These are phyloP conservation scores for Petrocephalus microphthalmus DNA, from an alignment of 2,113 vertebrate species.

Conservation along the genomic window DNA sequence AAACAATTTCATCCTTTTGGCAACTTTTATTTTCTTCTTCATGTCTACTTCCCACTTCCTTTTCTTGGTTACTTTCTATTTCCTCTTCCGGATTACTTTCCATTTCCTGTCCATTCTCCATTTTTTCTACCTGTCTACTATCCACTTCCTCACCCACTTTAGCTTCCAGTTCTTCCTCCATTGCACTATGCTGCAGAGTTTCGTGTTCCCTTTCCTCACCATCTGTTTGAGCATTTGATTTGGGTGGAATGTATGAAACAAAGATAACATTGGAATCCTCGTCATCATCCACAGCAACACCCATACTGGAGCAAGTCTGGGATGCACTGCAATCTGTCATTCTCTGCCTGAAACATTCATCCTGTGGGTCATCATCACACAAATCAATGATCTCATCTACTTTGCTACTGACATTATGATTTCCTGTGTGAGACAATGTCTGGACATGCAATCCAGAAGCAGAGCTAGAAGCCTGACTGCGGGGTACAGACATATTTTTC, in stretches of 20 bases:
- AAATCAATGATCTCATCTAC: constrained; percentile 55
- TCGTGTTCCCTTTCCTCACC: not conserved
- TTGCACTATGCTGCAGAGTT: not conserved
- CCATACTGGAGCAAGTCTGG: not conserved
- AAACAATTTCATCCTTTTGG: constrained; percentile 3
- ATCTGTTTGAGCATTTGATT: constrained; percentile 15
- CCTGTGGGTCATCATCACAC: constrained; percentile 46
- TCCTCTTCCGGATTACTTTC: not conserved
- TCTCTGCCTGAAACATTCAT: constrained; percentile 12
- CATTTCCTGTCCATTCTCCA: not conserved
- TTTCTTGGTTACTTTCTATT: not conserved
- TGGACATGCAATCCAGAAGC: not conserved
- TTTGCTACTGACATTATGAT: not conserved
- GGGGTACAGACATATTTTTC: constrained; percentile 1
- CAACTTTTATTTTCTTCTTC: not conserved
- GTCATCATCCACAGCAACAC: constrained; percentile 37
- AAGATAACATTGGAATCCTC: constrained; percentile 62
- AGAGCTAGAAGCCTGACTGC: not conserved
- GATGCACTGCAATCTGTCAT: not conserved
- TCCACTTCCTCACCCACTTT: not conserved
- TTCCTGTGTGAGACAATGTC: not conserved
- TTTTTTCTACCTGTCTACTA: not conserved
- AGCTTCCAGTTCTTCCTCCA: not conserved
- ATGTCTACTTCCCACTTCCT: not conserved
- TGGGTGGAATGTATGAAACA: constrained; percentile 61